Conservation (phyloP, 2,113 vertebrate genomes). For the Apodemus speciosus region DNA sequence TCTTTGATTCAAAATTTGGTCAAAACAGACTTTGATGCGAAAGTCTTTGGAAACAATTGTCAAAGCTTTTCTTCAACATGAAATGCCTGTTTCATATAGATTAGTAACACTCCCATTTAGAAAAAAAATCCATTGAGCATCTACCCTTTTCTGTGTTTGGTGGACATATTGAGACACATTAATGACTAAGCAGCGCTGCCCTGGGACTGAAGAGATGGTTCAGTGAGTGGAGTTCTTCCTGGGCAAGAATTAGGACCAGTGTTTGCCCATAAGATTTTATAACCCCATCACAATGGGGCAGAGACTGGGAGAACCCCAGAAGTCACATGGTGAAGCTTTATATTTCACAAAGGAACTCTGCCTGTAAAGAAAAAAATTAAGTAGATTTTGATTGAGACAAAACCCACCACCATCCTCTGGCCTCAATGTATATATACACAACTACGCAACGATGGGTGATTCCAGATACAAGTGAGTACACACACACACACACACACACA, state of each 20-base stretch:
- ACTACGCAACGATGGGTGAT: neutral
- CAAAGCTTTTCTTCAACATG: neutral
- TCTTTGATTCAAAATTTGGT: no score
- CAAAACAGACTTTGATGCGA: no score
- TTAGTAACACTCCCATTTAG: neutral
- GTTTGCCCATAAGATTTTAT: neutral
- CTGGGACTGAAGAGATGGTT: neutral
- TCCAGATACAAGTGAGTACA: neutral
- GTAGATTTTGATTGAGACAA: neutral
- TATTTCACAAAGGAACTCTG: neutral
- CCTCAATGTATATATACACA: neutral
- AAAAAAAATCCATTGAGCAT: neutral
- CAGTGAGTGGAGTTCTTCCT: no score
- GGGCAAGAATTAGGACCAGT: neutral
- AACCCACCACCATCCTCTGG: neutral
- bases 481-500: neutral
- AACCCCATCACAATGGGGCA: neutral
- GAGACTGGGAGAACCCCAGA: neutral
- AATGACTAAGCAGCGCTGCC: neutral
- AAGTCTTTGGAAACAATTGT: slow-evolving; percentile 25
- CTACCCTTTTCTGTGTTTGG: neutral
- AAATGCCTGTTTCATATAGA: neutral
- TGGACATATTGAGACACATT: neutral
- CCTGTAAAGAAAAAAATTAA: neutral
- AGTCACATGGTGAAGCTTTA: neutral